Evolutionary conservation across 2,113 vertebrate species (phyloP).

Genomic region (Genyomyrus donnyi): DNA sequence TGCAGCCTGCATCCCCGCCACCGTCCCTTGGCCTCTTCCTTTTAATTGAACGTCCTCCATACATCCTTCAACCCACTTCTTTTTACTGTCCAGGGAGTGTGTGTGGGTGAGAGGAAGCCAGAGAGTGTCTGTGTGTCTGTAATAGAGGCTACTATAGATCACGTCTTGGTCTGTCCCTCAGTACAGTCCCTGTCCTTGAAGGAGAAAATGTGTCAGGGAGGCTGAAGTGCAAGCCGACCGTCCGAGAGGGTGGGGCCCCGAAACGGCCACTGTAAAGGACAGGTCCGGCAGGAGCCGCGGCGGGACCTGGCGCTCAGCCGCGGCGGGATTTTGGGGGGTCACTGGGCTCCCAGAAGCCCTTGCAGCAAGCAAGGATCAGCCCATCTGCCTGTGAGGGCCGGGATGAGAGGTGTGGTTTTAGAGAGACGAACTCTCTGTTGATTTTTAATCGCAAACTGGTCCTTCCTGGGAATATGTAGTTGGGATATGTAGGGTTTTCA

Average conservation of each 20-base stretch:
- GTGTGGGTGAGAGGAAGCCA: not conserved
- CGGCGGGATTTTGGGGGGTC: not conserved
- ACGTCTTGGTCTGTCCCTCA: not conserved
- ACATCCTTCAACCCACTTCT: not conserved
- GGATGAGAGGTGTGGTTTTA: not conserved
- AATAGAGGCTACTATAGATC: not conserved
- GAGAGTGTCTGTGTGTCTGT: not conserved
- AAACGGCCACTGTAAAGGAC: not conserved
- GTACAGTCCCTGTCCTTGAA: not conserved
- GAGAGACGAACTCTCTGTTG: not conserved
- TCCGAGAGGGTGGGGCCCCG: not conserved
- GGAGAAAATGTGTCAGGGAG: not conserved
- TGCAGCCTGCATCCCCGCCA: not conserved
- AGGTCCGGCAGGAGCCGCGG: not conserved
- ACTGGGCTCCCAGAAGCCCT: not conserved
- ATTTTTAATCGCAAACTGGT: not conserved
- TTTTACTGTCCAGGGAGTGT: not conserved
- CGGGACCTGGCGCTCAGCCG: not conserved
- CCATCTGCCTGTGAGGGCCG: not conserved
- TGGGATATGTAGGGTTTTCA: not conserved
- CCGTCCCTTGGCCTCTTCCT: not conserved
- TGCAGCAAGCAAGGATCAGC: not conserved
- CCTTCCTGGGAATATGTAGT: not conserved
- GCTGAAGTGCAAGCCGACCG: not conserved
- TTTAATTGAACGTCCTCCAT: conserved; percentile 1